Evolutionary conservation across 2,888 invertebrate species (phyloP).

Genomic region (Embidobia sp.): DNA sequence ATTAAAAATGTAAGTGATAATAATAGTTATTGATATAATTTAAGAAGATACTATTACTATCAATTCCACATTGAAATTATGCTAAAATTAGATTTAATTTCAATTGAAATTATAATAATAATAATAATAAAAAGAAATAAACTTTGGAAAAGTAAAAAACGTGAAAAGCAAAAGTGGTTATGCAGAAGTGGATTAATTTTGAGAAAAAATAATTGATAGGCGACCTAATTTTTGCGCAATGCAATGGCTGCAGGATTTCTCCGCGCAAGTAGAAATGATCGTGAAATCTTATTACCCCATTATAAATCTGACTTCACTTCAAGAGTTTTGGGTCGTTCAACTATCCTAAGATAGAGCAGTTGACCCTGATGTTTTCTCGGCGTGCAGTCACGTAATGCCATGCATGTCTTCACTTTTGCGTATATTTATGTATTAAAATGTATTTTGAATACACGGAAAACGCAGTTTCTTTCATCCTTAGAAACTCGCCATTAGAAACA

Average conservation of each 20-base stretch:
- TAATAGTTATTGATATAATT: too few relatives aligned
- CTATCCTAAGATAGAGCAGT: conserved; percentile 63
- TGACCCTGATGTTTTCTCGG: conserved; percentile 70
- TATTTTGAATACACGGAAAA: too few relatives aligned
- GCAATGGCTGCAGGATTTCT: conserved; percentile 34
- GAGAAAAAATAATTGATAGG: neutral
- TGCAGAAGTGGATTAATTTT: neutral
- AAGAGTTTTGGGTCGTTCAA: conserved; percentile 67
- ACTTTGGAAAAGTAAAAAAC: neutral
- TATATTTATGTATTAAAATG: too few relatives aligned
- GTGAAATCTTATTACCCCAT: conserved; percentile 64
- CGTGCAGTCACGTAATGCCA: conserved; percentile 60
- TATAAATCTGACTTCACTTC: conserved; percentile 41
- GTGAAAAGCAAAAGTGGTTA: too few relatives aligned
- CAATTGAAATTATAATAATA: too few relatives aligned
- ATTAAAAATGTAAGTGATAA: too few relatives aligned
- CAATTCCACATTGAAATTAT: too few relatives aligned
- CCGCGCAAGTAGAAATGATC: conserved; percentile 54
- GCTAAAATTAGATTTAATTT: too few relatives aligned
- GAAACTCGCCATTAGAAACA: too few relatives aligned
- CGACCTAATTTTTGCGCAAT: conserved; percentile 14
- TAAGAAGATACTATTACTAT: too few relatives aligned
- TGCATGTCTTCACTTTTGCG: conserved; percentile 20
- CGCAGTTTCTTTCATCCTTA: too few relatives aligned
- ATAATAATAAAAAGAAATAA: neutral